Percentiles rank a stretch among this genome's conserved stretches.
phyloP scores from a whole-genome alignment of 2,888 invertebrate genomes.

The Mimas tiliae region DNA sequence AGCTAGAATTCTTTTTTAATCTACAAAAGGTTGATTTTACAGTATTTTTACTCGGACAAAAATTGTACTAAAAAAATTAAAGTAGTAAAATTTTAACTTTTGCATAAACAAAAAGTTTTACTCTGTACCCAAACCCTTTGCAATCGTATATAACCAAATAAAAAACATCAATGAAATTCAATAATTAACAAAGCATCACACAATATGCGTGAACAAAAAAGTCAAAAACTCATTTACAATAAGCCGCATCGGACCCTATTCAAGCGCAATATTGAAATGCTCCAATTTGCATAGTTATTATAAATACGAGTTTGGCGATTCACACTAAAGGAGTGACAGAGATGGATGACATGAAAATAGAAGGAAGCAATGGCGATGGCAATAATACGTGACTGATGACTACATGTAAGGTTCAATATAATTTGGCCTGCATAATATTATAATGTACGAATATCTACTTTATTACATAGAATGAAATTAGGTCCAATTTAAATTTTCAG shows the following conservation, averaged over 20 bases:
- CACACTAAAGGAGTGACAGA: constrained; percentile 49
- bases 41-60: too few species aligned
- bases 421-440: neutral
- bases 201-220: constrained; percentile 49
- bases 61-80: too few species aligned
- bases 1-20: too few species aligned
- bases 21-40: too few species aligned
- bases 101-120: neutral
- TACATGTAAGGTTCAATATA: constrained; percentile 22
- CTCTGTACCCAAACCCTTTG: too few species aligned
- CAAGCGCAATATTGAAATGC: constrained; percentile 73
- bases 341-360: constrained; percentile 43
- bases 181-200: constrained; percentile 41
- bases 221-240: constrained; percentile 68
- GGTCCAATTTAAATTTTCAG: neutral
- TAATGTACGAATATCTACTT: too few species aligned
- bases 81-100: neutral
- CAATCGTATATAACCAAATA: neutral
- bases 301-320: constrained; percentile 68
- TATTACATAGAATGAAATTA: neutral
- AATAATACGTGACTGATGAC: constrained; percentile 31
- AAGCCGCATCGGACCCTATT: constrained; percentile 62
- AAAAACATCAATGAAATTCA: constrained; percentile 28
- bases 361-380: constrained; percentile 42
- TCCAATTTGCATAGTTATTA: constrained; percentile 79